These are phyloP conservation scores for Melanostoma scalare DNA, from an alignment of 2,888 invertebrate genomes.

Conservation along the genomic window DNA sequence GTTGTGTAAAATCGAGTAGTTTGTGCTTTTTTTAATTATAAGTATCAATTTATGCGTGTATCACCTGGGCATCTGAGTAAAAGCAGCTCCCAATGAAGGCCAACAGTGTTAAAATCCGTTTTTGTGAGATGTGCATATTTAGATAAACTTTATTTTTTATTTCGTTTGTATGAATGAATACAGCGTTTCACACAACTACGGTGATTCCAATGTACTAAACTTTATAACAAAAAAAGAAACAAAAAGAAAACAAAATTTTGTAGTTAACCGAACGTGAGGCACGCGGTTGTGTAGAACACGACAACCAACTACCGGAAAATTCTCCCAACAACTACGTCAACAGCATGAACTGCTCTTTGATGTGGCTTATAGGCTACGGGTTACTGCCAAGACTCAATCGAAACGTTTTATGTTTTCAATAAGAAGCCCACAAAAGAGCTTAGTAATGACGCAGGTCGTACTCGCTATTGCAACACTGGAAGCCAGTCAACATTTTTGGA, in stretches of 20 bases:
- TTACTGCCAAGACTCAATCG: constrained; percentile 22
- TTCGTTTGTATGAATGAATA: background rate
- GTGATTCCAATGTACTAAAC: constrained; percentile 8
- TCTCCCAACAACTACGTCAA: constrained; percentile 51
- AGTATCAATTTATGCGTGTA: constrained; percentile 33
- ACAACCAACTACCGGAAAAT: constrained; percentile 54
- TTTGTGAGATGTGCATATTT: constrained; percentile 48
- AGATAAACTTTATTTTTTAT: background rate
- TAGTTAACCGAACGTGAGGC: background rate
- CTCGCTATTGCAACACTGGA: constrained; percentile 22
- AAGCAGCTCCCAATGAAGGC: constrained; percentile 47
- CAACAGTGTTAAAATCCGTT: constrained; percentile 41
- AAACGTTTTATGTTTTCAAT: constrained; percentile 29
- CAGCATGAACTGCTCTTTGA: constrained; percentile 39
- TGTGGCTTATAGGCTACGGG: constrained; percentile 20
- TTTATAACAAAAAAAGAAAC: background rate
- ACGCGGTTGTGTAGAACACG: background rate
- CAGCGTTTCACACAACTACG: background rate
- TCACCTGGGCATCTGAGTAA: constrained; percentile 59
- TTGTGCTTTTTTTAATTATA: background rate
- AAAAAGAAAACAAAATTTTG: constrained; percentile 4
- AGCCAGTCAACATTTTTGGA: constrained; percentile 9
- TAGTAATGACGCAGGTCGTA: constrained; percentile 46
- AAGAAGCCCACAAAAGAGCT: constrained; percentile 53
- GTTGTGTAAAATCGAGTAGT: background rate